Evolutionary conservation across 2,888 invertebrate genomes (phyloP).

Genomic region (Anthophora plumipes): DNA sequence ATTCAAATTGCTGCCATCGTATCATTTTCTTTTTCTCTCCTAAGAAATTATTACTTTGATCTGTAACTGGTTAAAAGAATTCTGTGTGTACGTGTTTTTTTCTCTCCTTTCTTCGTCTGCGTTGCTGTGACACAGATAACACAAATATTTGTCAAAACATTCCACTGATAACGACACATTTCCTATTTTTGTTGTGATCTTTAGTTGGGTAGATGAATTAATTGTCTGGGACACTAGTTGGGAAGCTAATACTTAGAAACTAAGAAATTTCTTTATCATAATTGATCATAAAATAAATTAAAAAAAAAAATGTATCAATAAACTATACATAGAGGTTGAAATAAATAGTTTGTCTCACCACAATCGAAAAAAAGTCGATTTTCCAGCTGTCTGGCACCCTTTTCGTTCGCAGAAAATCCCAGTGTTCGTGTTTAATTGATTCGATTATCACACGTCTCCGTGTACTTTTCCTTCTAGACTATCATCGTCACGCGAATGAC

Average conservation of each 20-base stretch:
- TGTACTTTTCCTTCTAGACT: constrained; percentile 45
- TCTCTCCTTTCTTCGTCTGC: neutral
- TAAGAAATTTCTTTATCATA: neutral
- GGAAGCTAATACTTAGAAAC: neutral
- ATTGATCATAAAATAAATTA: neutral
- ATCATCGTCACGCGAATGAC: constrained; percentile 64
- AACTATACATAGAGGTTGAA: too few species aligned
- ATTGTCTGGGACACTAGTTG: neutral
- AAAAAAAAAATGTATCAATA: neutral
- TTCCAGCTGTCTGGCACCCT: neutral
- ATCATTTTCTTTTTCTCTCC: neutral
- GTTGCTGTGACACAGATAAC: neutral
- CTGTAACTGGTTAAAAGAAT: neutral
- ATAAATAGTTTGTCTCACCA: too few species aligned
- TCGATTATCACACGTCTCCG: constrained; percentile 18
- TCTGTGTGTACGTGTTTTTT: neutral
- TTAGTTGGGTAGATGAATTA: too few species aligned
- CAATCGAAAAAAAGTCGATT: neutral
- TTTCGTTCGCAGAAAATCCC: constrained; percentile 1
- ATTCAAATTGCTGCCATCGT: neutral
- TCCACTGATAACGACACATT: constrained; percentile 6
- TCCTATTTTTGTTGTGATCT: neutral
- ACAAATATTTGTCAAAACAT: constrained; percentile 5
- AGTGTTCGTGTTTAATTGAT: constrained; percentile 15
- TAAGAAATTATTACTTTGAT: neutral